A percentile compares a stretch with the other conserved stretches of the same genome.
Evolutionary conservation across 92 coral and sea anemone genomes (phyloP).

Genomic region (Porites divaricata): DNA sequence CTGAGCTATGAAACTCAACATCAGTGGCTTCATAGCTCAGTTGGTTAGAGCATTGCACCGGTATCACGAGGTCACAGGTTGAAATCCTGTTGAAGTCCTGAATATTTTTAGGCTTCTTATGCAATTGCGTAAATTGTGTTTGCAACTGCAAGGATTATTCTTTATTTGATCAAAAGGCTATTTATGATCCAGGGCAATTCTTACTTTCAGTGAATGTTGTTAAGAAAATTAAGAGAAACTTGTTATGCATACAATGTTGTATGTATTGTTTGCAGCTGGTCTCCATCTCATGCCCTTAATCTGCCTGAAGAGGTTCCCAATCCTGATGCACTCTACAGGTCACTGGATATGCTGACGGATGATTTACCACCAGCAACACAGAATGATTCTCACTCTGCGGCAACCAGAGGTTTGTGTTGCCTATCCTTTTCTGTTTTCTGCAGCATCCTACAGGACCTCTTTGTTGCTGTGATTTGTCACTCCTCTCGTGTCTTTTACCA

Average conservation of each 20-base stretch:
- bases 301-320: conserved; percentile 86
- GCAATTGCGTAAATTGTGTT: too few species aligned
- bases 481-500: not conserved
- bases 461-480: not conserved
- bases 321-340: conserved; percentile 78
- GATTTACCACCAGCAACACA: conserved; percentile 60
- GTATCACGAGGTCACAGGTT: too few species aligned
- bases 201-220: too few species aligned
- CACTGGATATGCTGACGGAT: conserved; percentile 82
- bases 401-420: conserved; percentile 16
- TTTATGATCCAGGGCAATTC: too few species aligned
- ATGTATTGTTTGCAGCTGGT: conserved; percentile 56
- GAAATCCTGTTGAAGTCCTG: too few species aligned
- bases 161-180: too few species aligned
- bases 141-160: too few species aligned
- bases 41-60: too few species aligned
- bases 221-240: too few species aligned
- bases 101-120: too few species aligned
- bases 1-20: too few species aligned
- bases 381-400: conserved; percentile 49
- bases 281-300: conserved; percentile 76
- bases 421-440: not conserved
- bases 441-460: not conserved
- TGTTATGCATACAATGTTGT: not conserved
- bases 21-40: too few species aligned